A percentile compares a stretch with the other conserved stretches of the same genome.
Evolutionary conservation across 1,140 invertebrate species (phyloP).

Genomic region (Drosophila micromelanica): DNA sequence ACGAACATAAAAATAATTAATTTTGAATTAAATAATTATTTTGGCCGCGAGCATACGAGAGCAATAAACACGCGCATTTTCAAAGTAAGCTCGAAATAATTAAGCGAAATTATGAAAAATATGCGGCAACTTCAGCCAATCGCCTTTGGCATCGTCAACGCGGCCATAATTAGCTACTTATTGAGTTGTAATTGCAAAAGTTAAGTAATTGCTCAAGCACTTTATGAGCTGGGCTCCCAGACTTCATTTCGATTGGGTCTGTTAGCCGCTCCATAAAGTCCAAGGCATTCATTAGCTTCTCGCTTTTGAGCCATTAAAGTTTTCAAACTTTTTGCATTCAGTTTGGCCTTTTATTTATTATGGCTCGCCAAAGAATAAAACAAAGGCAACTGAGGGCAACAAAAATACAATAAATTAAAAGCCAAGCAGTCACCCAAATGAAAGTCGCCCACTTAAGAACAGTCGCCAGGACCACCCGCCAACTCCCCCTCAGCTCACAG

Average conservation of each 20-base stretch:
- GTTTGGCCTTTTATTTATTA: constrained; percentile 9
- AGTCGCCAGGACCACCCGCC: not conserved
- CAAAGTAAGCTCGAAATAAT: constrained; percentile 38
- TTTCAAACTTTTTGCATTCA: constrained; percentile 46
- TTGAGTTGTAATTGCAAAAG: constrained; percentile 80
- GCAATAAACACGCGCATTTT: constrained; percentile 38
- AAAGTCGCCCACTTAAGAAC: constrained; percentile 15
- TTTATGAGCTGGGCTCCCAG: constrained; percentile 22
- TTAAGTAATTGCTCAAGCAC: constrained; percentile 59
- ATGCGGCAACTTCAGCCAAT: constrained; percentile 5
- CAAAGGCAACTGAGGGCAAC: constrained; percentile 32
- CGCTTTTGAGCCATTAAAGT: constrained; percentile 40
- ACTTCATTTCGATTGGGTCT: constrained; percentile 27
- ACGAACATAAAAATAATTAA: constrained; percentile 53
- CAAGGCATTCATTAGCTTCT: constrained; percentile 46
- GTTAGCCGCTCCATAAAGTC: constrained; percentile 34
- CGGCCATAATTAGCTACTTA: constrained; percentile 67
- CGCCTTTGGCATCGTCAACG: constrained; percentile 30
- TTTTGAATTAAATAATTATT: constrained; percentile 1
- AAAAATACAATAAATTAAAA: constrained; percentile 59
- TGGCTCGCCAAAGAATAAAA: constrained; percentile 15
- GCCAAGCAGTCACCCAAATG: constrained; percentile 24
- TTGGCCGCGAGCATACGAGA: constrained; percentile 2
- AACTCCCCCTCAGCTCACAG: no score
- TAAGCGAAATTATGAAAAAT: constrained; percentile 45